Evolutionary conservation across 2,797 vertebrate species (phyloP).

Genomic region (Muraenolepis orangiensis): DNA sequence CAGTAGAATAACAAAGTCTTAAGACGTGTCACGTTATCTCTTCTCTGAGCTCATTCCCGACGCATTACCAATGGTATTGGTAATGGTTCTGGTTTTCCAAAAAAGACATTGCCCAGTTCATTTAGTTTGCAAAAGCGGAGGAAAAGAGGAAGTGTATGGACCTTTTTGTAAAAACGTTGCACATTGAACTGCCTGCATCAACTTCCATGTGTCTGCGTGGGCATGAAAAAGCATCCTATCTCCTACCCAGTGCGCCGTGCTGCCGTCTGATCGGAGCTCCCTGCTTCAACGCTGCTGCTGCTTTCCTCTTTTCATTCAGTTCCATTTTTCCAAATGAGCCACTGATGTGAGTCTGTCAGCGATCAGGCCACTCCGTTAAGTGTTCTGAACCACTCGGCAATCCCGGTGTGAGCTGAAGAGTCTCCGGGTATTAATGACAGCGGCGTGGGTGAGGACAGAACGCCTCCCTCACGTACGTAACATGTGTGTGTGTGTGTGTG

Average conservation of each 20-base stretch:
- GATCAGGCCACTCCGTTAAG: conserved; percentile 55
- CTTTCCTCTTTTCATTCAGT: not conserved
- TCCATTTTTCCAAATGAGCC: conserved; percentile 15
- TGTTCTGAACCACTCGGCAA: conserved; percentile 55
- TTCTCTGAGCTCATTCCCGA: too few relatives aligned
- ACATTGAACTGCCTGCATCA: not conserved
- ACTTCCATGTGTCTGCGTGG: not conserved
- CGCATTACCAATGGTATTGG: too few relatives aligned
- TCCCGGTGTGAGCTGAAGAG: conserved; percentile 62
- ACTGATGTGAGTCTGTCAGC: conserved; percentile 46
- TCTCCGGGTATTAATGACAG: conserved; percentile 62
- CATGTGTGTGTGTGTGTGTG: not conserved
- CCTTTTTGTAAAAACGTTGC: not conserved
- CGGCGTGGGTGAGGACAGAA: conserved; percentile 46
- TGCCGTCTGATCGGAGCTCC: not conserved
- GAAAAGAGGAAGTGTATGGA: not conserved
- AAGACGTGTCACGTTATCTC: too few relatives aligned
- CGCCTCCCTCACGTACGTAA: conserved; percentile 51
- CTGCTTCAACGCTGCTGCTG: not conserved
- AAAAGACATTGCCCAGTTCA: not conserved
- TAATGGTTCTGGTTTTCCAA: not conserved
- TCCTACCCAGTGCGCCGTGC: too few relatives aligned
- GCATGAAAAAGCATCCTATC: too few relatives aligned
- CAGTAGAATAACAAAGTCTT: too few relatives aligned
- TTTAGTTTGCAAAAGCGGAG: too few relatives aligned